Base-by-base conservation (phyloP, 1,140 invertebrate species). In the Eueides isabella region DNA sequence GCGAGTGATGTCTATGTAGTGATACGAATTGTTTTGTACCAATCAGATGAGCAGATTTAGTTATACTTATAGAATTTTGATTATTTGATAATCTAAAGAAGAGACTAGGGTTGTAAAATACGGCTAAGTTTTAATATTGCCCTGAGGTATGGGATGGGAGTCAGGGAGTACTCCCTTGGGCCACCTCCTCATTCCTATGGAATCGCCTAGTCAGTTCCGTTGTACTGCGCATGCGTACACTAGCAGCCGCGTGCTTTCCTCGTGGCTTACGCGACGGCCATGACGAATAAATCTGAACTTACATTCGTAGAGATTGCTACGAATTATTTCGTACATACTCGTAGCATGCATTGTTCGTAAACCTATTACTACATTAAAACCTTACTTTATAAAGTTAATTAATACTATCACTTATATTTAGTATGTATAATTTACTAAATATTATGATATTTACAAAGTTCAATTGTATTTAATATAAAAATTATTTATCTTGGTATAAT, bases 171-270 rank as follows among this genome's bases (percentile, higher is more conserved):
- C n/a, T 55, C 67, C 30, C 55, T 26, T 31, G 62, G 38, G 66
- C 71, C 64, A 62, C 38, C 67, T 67, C 55, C 77, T 77, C 41
- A 70, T 61, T 29, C 28, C 61, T 29, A 61, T 26, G 23, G 23
- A 23, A 61, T 67, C 64, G 67, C 62, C 70, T 67, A 63, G 71
- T 29, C 66, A 35, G 76, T 66, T 63, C 48, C 62, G 61, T n/a
- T 63, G 44, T 66, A 83, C 67, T 67, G 84, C 90, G 90, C 90
- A 88, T 84, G 90, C 89, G 87, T 87, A 85, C 81, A 83, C 85
- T 85, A 86, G 79, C 26, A 62, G 72, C 84, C 83, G 81, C 87
- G 87, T 91, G 88, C 80, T 87, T 79, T 82, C 86, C 89, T 88
- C 87, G 89, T 91, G 88, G 85, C 80, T 75, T 72, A 76, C 70